Conservation (phyloP, 1,140 invertebrate species). For the Bombus sylvicola region DNA sequence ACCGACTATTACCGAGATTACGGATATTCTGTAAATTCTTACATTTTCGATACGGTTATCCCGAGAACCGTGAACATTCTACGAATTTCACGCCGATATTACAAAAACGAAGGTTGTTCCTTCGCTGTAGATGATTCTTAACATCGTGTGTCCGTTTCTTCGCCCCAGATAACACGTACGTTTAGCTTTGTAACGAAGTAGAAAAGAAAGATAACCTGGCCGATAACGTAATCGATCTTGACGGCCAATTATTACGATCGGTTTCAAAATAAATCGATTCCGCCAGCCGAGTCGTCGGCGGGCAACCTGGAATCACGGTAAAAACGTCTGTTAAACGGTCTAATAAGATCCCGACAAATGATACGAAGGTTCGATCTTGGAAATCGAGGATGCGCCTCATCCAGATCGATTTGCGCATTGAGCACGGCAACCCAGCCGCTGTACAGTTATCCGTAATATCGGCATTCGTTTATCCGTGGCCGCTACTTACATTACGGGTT, state of each 20-base stretch:
- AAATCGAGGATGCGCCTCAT: conserved; percentile 45
- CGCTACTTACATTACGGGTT: conserved; percentile 49
- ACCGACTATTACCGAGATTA: not conserved
- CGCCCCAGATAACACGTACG: not conserved
- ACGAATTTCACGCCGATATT: not conserved
- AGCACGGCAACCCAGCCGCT: not conserved
- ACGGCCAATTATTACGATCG: conserved; percentile 38
- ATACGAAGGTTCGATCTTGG: conserved; percentile 32
- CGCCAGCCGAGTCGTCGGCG: not conserved
- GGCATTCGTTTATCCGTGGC: conserved; percentile 57
- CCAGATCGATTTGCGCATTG: conserved; percentile 59
- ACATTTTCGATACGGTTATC: not conserved
- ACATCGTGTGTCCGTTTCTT: not conserved
- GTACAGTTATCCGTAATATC: conserved; percentile 69
- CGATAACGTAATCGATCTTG: conserved; percentile 26
- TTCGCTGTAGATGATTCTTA: not conserved
- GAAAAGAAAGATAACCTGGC: not conserved
- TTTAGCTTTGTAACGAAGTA: not conserved
- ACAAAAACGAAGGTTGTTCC: not conserved
- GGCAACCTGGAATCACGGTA: not conserved
- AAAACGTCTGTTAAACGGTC: conserved; percentile 27
- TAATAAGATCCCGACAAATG: conserved; percentile 37
- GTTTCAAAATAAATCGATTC: conserved; percentile 23
- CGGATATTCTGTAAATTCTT: not conserved
- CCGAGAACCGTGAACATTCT: not conserved